phyloP scores from a whole-genome alignment of 2,797 vertebrate species.

The Cynodonichthys magdalenae region DNA sequence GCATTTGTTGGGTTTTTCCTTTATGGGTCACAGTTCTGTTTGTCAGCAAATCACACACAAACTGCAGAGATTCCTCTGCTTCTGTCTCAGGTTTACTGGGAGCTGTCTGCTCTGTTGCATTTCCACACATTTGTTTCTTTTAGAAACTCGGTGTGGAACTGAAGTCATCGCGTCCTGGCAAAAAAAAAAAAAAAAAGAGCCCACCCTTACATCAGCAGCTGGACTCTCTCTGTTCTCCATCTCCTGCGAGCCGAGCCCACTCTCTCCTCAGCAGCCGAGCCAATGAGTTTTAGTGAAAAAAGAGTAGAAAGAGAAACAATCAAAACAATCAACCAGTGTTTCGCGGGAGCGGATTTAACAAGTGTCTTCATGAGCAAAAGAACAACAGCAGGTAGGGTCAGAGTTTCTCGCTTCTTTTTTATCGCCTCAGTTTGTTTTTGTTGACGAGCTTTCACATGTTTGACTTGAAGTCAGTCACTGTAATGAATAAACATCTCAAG shows the following conservation, averaged over 20 bases:
- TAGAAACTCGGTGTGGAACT: conserved; percentile 12
- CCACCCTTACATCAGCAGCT: conserved; percentile 56
- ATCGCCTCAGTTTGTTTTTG: background rate
- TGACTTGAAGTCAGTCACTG: background rate
- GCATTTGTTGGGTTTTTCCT: background rate
- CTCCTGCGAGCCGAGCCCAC: conserved; percentile 42
- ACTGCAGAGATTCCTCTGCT: background rate
- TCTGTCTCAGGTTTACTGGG: conserved; percentile 4
- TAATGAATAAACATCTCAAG: too few relatives aligned
- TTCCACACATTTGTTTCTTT: background rate
- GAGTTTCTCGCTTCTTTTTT: conserved; percentile 24
- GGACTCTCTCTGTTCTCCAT: conserved; percentile 55
- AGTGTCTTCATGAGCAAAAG: conserved; percentile 59
- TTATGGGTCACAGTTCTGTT: background rate
- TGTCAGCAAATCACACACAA: conserved; percentile 11
- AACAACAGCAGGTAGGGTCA: conserved; percentile 66
- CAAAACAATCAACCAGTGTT: conserved; percentile 46
- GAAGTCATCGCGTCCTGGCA: conserved; percentile 36
- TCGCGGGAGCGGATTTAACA: conserved; percentile 67
- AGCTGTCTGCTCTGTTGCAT: background rate
- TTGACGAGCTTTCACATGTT: background rate
- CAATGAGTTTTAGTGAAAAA: conserved; percentile 67
- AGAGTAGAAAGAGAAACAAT: conserved; percentile 4
- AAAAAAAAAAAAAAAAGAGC: conserved; percentile 12
- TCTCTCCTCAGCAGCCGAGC: conserved; percentile 52